Conservation (phyloP, 2,113 vertebrate species). For the Gymnocephalus cernua region DNA sequence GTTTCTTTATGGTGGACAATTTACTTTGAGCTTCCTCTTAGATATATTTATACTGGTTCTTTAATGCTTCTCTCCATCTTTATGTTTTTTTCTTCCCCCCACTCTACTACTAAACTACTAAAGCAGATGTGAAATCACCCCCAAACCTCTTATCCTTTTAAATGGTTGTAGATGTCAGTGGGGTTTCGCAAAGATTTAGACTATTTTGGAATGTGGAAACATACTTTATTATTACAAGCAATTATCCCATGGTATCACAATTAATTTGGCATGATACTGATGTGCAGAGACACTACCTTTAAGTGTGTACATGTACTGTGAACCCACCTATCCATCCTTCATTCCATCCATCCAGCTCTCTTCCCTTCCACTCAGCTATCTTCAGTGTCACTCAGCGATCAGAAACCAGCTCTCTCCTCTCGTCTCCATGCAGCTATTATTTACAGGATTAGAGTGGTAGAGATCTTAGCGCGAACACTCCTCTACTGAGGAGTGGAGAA, state of each 20-base stretch:
- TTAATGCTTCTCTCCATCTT: background rate
- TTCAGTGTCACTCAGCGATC: conserved; percentile 59
- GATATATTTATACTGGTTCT: conserved; percentile 18
- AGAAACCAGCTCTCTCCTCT: conserved; percentile 42
- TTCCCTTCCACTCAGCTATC: conserved; percentile 30
- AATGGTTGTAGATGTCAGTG: background rate
- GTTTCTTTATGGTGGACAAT: conserved; percentile 24
- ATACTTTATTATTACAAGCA: background rate
- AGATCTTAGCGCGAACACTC: conserved; percentile 75
- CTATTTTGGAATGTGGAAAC: background rate
- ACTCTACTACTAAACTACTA: background rate
- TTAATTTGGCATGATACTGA: background rate
- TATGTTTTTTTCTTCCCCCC: too few relatives aligned
- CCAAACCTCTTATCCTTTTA: background rate
- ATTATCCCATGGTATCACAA: background rate
- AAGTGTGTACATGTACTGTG: background rate
- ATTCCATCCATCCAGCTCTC: background rate
- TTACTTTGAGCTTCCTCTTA: background rate
- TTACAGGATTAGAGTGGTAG: conserved; percentile 79
- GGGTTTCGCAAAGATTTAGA: background rate
- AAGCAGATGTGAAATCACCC: background rate
- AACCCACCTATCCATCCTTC: conserved; percentile 12
- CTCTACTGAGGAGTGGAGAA: conserved; percentile 70
- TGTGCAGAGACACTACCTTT: conserved; percentile 6
- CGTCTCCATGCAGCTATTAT: conserved; percentile 68